Evolutionary conservation across 1,140 invertebrate genomes (phyloP).

Genomic region (Carposina sasakii): DNA sequence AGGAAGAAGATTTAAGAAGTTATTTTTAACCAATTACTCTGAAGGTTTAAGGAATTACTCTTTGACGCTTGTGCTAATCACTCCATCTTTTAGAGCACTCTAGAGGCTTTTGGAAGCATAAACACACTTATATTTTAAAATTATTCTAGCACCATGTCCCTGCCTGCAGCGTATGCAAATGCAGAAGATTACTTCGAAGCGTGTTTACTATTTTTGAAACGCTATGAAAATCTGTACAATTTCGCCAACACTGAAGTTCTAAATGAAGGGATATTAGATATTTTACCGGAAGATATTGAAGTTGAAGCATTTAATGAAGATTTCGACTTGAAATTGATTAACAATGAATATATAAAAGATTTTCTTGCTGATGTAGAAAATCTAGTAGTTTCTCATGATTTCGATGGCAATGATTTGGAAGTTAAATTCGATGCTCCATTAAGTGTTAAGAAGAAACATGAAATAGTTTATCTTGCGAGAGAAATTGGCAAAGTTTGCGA

Average conservation of each 20-base stretch:
- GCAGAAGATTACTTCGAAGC: slow-evolving; percentile 73
- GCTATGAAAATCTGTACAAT: slow-evolving; percentile 79
- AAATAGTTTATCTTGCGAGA: slow-evolving; percentile 76
- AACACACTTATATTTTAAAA: no score
- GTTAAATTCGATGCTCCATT: slow-evolving; percentile 43
- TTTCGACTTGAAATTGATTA: slow-evolving; percentile 29
- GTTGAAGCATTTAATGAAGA: slow-evolving; percentile 27
- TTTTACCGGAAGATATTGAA: slow-evolving; percentile 54
- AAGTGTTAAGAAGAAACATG: slow-evolving; percentile 79
- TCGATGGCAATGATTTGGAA: slow-evolving; percentile 25
- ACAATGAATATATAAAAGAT: slow-evolving; percentile 28
- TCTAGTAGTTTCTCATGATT: slow-evolving; percentile 27
- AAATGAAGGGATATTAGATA: slow-evolving; percentile 67
- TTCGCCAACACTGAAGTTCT: slow-evolving; percentile 79
- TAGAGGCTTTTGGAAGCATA: no score
- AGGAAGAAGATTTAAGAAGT: no score
- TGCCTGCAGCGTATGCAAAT: slow-evolving; percentile 37
- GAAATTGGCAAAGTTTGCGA: slow-evolving; percentile 74
- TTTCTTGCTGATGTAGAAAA: slow-evolving; percentile 35
- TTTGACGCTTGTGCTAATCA: no score
- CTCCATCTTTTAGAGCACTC: no score
- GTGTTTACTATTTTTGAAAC: slow-evolving; percentile 72
- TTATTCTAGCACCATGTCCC: no score
- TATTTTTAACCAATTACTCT: no score
- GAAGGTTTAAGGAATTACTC: no score